Base-by-base conservation (phyloP, 2,888 invertebrate genomes). In the Euphydryas editha region DNA sequence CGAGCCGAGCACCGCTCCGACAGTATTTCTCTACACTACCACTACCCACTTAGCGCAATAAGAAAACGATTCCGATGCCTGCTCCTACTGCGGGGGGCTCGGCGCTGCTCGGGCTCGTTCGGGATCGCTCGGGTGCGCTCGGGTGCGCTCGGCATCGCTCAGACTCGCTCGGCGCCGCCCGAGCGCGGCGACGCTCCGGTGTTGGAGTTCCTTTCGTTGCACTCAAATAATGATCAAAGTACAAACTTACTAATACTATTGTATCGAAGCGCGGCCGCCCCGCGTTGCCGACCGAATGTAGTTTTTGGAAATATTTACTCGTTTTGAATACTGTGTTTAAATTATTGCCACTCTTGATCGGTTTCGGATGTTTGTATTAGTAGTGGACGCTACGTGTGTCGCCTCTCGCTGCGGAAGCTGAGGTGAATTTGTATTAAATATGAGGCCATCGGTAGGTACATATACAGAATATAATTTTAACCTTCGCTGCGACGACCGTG, bases 241-340 rank as follows among this genome's bases (percentile, higher is more conserved):
- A 85, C 84, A 85, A 85, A 85, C 77, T 79, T 74, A 75, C 73
- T 65, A 72, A 73, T 73, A 73, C 69, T 71, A 74, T 72, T 71
- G 47, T 46, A 60, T 47, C 57, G 62, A 61, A 39, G 59, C 68
- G 62, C 65, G 69, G 69, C 70, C 71, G 65, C 66, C 71, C 70
- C 49, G 49, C 49, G 49, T 70, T 69, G 69, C 72, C 71, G 68
- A 69, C 75, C 75, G 75, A 75, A 75, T 73, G 76, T 78, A 81
- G 77, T 78, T 83, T 84, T 85, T 85, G 81, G 85, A 85, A 78
- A 79, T 84, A 81, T 86, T 85, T 86, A 85, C 85, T 83, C 80
- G 76, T 82, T 81, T 82, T 77, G 78, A 75, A 75, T 74, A 73
- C 74, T 71, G 75, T 74, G 72, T 75, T 75, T 73, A 73, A 73